These are phyloP conservation scores for Cephonodes hylas DNA, from an alignment of 2,888 invertebrate species.

Conservation along the genomic window DNA sequence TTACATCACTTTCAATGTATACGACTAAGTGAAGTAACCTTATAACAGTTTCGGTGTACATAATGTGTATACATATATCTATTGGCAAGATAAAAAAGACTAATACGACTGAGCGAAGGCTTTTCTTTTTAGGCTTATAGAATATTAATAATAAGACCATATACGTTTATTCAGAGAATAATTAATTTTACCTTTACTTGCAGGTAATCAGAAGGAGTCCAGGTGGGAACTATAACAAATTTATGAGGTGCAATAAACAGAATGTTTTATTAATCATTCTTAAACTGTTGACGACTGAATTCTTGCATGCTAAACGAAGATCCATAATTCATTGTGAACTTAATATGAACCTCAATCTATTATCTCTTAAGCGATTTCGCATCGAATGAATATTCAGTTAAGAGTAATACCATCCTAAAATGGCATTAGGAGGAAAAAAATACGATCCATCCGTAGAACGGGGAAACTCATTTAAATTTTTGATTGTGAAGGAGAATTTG, in stretches of 20 bases:
- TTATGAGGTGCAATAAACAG: slow-evolving; percentile 18
- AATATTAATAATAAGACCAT: no score
- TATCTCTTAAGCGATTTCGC: slow-evolving; percentile 77
- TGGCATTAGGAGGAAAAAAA: slow-evolving; percentile 70
- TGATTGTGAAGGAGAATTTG: slow-evolving; percentile 66
- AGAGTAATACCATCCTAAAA: slow-evolving; percentile 73
- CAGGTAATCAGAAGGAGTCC: slow-evolving; percentile 6
- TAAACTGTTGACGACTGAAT: slow-evolving; percentile 43
- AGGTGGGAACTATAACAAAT: neutral
- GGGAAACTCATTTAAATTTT: slow-evolving; percentile 76
- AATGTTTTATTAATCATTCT: slow-evolving; percentile 47
- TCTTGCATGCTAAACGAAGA: slow-evolving; percentile 58
- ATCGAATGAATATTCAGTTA: slow-evolving; percentile 78
- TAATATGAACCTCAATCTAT: slow-evolving; percentile 76
- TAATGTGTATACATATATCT: no score
- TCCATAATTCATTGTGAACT: slow-evolving; percentile 67
- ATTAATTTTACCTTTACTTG: neutral
- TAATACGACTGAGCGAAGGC: no score
- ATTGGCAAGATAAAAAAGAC: no score
- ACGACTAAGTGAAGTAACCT: no score
- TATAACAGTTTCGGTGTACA: no score
- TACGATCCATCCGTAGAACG: slow-evolving; percentile 55
- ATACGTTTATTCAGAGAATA: no score
- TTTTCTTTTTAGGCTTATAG: no score
- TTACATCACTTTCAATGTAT: no score